Evolutionary conservation across 2,113 vertebrate species (phyloP), one percentile per base, ranked within the genome.

Genomic region (Colius striatus): DNA sequence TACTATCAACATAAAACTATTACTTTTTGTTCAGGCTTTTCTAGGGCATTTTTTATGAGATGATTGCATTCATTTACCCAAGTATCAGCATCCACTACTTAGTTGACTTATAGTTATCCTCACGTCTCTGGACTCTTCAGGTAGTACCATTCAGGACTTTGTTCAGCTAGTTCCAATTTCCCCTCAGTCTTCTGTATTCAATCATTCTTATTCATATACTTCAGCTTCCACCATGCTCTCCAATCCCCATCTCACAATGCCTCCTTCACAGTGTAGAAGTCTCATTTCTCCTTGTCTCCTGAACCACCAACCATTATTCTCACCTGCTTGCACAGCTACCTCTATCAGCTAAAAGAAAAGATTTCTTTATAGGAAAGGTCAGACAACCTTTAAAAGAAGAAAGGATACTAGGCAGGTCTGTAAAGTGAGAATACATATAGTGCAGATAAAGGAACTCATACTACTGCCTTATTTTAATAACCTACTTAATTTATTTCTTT

Each of bases 341-440:
- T 79, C 80, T 94, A 92, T 81, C 70, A 79, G 54, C 58, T 85
- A 75, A 85, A 87, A 76, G 22, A 93, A 75, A 75, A 34, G 41
- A 34, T 83, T 90, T 80, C 45, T 79, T 72, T 55, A 76, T 38
- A 29, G 32, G 41, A 84, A 76, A 82, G 38, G 75, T 92, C 88
- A 88, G 62, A 48, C 20, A 85, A 55, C 26, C 41, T 85, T 57
- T 72, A 53, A 60, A 79, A 88, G 36, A 88, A 85, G 38, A 84
- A 90, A 94, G 41, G 18, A 65, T 58, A 62, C 12, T 10, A 86
- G 9, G 9, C 55, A 89, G 16, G 19, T 73, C 47, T 74, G 36
- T 57, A 84, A 83, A 92, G 21, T 66, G 14, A 25, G n/a, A 83
- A 55, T 79, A 80, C n/a, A n/a, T 16, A 79, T 53, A 79, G 83